Conservation (phyloP, 2,888 invertebrate species). For the Hypomecis punctinalis region DNA sequence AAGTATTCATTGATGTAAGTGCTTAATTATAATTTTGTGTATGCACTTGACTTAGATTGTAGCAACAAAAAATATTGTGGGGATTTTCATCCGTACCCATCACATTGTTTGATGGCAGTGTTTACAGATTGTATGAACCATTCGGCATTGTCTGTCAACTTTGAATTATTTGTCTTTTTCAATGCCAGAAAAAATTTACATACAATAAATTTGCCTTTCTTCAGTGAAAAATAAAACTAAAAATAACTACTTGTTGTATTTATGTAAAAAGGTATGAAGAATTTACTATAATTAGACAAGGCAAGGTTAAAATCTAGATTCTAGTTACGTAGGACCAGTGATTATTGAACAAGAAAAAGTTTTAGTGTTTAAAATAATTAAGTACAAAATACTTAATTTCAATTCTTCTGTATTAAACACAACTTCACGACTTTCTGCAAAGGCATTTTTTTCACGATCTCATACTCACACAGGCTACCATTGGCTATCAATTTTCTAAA, state of each 20-base stretch:
- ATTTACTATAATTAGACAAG: no score
- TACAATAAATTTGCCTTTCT: neutral
- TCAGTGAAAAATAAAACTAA: neutral
- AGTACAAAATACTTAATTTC: neutral
- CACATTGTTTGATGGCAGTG: neutral
- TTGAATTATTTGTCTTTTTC: no score
- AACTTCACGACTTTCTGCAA: neutral
- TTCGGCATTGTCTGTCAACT: neutral
- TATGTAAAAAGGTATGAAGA: neutral
- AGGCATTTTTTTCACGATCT: neutral
- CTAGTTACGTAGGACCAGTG: no score
- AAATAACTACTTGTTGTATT: neutral
- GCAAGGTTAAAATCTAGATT: no score
- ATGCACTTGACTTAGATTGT: neutral
- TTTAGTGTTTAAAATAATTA: neutral
- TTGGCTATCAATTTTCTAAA: neutral
- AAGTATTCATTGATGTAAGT: constrained; percentile 3
- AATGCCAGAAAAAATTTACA: no score
- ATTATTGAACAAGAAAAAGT: no score
- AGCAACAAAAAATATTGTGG: neutral
- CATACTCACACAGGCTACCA: neutral
- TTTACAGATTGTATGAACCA: neutral
- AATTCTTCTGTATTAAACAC: neutral
- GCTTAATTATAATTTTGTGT: neutral
- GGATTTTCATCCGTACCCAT: no score